Evolutionary conservation across 2,797 vertebrate species (phyloP).

Genomic region (Hippopotamyrus pictus): DNA sequence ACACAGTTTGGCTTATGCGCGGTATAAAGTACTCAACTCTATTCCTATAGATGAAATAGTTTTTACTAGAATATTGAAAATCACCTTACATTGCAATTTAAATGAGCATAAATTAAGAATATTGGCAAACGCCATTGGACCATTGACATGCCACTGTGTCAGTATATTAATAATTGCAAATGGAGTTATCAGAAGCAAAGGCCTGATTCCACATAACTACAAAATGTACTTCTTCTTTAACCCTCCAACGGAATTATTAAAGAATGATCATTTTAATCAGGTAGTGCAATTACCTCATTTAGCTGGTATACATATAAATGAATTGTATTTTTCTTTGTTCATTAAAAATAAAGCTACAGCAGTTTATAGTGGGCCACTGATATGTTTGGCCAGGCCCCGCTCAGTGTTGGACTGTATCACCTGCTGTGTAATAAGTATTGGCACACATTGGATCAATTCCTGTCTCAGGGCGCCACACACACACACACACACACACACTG

Average conservation of each 20-base stretch:
- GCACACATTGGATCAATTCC: slow-evolving; percentile 9
- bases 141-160: not conserved
- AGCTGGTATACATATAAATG: not conserved
- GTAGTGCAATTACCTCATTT: not conserved
- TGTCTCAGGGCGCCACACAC: not conserved
- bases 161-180: not conserved
- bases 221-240: not conserved
- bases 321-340: not conserved
- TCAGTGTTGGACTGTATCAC: not conserved
- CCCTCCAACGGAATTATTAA: not conserved
- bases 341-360: not conserved
- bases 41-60: not conserved
- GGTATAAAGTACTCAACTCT: not conserved
- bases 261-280: not conserved
- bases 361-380: not conserved
- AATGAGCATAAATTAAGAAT: not conserved
- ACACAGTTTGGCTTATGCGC: not conserved
- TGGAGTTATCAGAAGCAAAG: not conserved
- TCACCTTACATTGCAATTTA: not conserved
- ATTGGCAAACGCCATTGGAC: not conserved
- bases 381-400: not conserved
- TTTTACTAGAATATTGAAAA: not conserved
- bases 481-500: not conserved
- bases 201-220: not conserved
- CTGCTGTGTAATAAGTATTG: slow-evolving; percentile 2